Evolutionary conservation across 2,113 vertebrate genomes (phyloP).

Genomic region (Erinaceus europaeus): DNA sequence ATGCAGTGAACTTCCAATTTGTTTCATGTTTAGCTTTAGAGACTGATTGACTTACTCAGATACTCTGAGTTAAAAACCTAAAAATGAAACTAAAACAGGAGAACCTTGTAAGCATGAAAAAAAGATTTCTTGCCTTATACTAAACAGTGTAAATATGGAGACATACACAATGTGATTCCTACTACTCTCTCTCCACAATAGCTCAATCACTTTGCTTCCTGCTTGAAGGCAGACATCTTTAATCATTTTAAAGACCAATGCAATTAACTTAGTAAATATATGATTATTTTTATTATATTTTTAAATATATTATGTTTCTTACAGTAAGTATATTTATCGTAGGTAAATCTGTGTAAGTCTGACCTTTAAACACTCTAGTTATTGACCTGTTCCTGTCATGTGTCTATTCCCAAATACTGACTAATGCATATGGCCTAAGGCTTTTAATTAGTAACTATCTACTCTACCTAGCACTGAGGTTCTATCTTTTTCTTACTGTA

Average conservation of each 20-base stretch:
- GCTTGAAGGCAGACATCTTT: neutral
- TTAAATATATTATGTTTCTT: no score
- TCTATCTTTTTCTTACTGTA: neutral
- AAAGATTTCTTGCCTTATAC: neutral
- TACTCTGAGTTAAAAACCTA: neutral
- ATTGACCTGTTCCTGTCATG: neutral
- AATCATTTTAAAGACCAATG: neutral
- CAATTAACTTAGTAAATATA: neutral
- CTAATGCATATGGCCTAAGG: neutral
- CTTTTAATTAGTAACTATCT: neutral
- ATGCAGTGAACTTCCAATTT: neutral
- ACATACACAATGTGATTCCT: neutral
- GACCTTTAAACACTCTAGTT: neutral
- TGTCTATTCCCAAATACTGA: neutral
- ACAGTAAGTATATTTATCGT: no score
- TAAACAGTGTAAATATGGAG: neutral
- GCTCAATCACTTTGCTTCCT: neutral
- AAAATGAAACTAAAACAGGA: neutral
- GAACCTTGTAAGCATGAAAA: neutral
- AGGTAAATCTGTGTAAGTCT: neutral
- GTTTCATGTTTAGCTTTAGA: neutral
- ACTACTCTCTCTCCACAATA: neutral
- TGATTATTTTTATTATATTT: no score
- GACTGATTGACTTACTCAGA: neutral
- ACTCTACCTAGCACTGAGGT: neutral